Evolutionary conservation across 2,888 invertebrate species (phyloP).

Genomic region (Thereva unica): DNA sequence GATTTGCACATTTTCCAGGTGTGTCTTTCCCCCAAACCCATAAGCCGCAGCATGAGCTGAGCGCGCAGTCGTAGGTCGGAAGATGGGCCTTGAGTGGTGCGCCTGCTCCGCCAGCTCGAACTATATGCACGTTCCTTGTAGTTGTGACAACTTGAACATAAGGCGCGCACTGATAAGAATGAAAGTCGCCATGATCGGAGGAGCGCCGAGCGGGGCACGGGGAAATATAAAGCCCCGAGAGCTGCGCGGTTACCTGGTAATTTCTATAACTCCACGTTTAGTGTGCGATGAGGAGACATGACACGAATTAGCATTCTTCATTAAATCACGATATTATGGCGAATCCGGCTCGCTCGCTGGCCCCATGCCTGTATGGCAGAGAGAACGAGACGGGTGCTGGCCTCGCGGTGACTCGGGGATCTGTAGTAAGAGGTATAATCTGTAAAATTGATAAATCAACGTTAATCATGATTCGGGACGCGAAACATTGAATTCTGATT

Average conservation of each 20-base stretch:
- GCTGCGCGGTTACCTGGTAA: neutral
- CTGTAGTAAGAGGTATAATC: constrained; percentile 2
- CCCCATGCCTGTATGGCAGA: neutral
- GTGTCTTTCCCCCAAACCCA: neutral
- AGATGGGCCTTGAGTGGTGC: no score
- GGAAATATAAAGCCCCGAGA: no score
- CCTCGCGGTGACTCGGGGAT: no score
- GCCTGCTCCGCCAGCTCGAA: neutral
- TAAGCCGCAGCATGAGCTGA: no score
- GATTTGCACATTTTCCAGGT: constrained; percentile 31
- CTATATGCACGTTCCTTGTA: neutral
- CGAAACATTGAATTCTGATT: constrained; percentile 27
- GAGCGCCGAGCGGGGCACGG: no score
- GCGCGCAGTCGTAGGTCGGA: no score
- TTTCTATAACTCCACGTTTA: constrained; percentile 33
- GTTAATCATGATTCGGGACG: constrained; percentile 30
- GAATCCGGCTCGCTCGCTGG: constrained; percentile 18
- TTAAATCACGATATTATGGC: constrained; percentile 33
- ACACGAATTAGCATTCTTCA: constrained; percentile 31
- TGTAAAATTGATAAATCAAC: constrained; percentile 30
- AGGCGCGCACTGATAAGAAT: constrained; percentile 16
- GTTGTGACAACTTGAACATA: constrained; percentile 27
- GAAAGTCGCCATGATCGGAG: neutral
- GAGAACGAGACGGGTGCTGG: neutral
- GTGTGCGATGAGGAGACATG: constrained; percentile 31